Evolutionary conservation across 1,140 invertebrate genomes (phyloP).

Genomic region (Lepidostoma basale): DNA sequence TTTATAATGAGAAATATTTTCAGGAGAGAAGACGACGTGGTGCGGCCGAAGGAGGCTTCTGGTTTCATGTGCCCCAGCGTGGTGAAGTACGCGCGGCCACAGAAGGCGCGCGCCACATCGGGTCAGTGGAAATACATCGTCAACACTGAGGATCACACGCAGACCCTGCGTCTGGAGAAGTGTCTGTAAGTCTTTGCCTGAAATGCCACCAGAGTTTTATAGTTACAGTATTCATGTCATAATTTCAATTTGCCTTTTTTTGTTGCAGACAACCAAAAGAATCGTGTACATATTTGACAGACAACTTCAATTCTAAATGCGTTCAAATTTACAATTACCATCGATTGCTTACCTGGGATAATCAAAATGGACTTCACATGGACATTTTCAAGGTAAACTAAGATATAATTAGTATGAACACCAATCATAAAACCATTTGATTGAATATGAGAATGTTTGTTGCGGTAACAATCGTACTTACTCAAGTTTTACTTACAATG

Average conservation of each 20-base stretch:
- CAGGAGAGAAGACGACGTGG: slow-evolving; percentile 62
- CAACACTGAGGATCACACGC: slow-evolving; percentile 84
- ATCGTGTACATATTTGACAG: slow-evolving; percentile 78
- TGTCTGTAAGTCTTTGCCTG: slow-evolving; percentile 69
- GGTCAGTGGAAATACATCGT: slow-evolving; percentile 89
- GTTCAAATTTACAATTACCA: slow-evolving; percentile 87
- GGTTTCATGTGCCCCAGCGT: slow-evolving; percentile 82
- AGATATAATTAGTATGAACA: not conserved
- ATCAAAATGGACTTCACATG: slow-evolving; percentile 79
- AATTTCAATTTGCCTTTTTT: slow-evolving; percentile 22
- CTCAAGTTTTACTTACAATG: too few relatives aligned
- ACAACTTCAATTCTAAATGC: slow-evolving; percentile 81
- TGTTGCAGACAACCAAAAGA: slow-evolving; percentile 73
- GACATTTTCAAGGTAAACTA: slow-evolving; percentile 78
- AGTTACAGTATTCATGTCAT: slow-evolving; percentile 16
- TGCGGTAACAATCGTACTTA: too few relatives aligned
- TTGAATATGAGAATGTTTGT: too few relatives aligned
- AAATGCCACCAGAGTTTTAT: not conserved
- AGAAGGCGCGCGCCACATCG: slow-evolving; percentile 78
- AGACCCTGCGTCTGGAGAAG: slow-evolving; percentile 83
- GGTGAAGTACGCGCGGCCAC: slow-evolving; percentile 82
- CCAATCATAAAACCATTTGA: not conserved
- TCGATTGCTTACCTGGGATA: slow-evolving; percentile 83
- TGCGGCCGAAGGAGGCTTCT: slow-evolving; percentile 63
- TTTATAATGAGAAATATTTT: slow-evolving; percentile 38